Conservation (phyloP, 1,140 invertebrate genomes). For the Helicoverpa armigera region DNA sequence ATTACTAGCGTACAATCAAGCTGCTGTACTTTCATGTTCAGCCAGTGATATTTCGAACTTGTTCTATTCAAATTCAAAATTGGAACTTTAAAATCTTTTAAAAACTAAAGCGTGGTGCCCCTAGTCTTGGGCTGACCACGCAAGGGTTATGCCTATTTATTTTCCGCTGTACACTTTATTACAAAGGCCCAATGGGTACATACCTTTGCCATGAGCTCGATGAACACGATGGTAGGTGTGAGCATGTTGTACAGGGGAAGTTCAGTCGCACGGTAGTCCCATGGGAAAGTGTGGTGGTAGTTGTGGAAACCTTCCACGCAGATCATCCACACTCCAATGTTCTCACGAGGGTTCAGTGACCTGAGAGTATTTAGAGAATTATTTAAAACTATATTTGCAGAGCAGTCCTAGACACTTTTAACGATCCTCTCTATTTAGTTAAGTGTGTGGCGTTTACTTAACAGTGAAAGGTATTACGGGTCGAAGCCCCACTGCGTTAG, state of each 20-base stretch:
- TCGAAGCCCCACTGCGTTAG: neutral
- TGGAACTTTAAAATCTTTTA: neutral
- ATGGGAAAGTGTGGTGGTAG: slow-evolving; percentile 93
- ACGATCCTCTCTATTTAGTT: neutral
- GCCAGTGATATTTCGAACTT: neutral
- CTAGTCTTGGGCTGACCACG: slow-evolving; percentile 20
- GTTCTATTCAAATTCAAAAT: neutral
- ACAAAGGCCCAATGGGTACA: slow-evolving; percentile 16
- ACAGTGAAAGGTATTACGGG: neutral
- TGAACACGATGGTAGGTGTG: slow-evolving; percentile 89
- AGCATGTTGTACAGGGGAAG: slow-evolving; percentile 87
- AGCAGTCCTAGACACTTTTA: slow-evolving; percentile 1
- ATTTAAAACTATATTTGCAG: neutral
- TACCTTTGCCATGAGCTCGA: slow-evolving; percentile 88
- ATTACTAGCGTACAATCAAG: slow-evolving; percentile 25
- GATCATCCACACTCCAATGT: slow-evolving; percentile 88
- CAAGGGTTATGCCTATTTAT: slow-evolving; percentile 31
- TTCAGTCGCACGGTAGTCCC: slow-evolving; percentile 91
- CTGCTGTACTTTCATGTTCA: slow-evolving; percentile 16
- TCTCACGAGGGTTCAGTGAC: slow-evolving; percentile 89
- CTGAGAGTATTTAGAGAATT: slow-evolving; percentile 55
- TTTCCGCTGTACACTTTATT: slow-evolving; percentile 30
- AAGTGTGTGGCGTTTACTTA: neutral
- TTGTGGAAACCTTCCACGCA: slow-evolving; percentile 90
- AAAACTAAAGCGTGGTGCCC: neutral